Evolutionary conservation across 1,140 invertebrate genomes (phyloP).

Genomic region (Panulirus ornatus): DNA sequence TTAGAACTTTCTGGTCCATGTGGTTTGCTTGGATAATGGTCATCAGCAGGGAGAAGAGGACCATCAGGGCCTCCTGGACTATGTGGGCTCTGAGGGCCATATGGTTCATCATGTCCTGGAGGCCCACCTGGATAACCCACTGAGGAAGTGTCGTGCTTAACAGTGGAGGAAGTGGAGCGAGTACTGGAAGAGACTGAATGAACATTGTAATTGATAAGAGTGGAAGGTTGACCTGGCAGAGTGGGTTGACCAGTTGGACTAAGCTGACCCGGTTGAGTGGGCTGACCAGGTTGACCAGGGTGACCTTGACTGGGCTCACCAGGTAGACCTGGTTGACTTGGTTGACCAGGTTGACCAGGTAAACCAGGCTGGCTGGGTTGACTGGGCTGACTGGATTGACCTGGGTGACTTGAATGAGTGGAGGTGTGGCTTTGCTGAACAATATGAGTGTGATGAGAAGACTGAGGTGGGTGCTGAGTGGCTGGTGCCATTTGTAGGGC

Average conservation of each 20-base stretch:
- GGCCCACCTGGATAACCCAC: slow-evolving; percentile 41
- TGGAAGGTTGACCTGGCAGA: slow-evolving; percentile 33
- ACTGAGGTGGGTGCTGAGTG: neutral
- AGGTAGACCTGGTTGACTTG: slow-evolving; percentile 25
- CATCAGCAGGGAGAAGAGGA: slow-evolving; percentile 41
- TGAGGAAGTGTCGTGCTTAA: slow-evolving; percentile 47
- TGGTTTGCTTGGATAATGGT: slow-evolving; percentile 37
- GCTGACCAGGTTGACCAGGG: slow-evolving; percentile 30
- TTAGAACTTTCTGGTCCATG: slow-evolving; percentile 31
- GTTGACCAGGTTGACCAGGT: slow-evolving; percentile 35
- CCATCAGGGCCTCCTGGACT: slow-evolving; percentile 48
- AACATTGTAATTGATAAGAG: slow-evolving; percentile 54
- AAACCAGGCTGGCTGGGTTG: slow-evolving; percentile 17
- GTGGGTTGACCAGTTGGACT: neutral
- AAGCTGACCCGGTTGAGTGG: slow-evolving; percentile 27
- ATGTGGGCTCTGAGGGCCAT: slow-evolving; percentile 32
- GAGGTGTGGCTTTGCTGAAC: slow-evolving; percentile 44
- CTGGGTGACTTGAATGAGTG: slow-evolving; percentile 9
- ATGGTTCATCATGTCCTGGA: slow-evolving; percentile 34
- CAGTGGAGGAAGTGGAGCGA: slow-evolving; percentile 23
- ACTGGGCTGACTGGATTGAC: slow-evolving; percentile 8
- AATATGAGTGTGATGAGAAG: slow-evolving; percentile 28
- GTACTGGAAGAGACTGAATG: slow-evolving; percentile 21
- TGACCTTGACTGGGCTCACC: slow-evolving; percentile 38
- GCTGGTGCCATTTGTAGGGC: slow-evolving; percentile 70